These are phyloP conservation scores for Gastrophysa polygoni DNA, from an alignment of 2,888 invertebrate genomes.

Conservation along the genomic window DNA sequence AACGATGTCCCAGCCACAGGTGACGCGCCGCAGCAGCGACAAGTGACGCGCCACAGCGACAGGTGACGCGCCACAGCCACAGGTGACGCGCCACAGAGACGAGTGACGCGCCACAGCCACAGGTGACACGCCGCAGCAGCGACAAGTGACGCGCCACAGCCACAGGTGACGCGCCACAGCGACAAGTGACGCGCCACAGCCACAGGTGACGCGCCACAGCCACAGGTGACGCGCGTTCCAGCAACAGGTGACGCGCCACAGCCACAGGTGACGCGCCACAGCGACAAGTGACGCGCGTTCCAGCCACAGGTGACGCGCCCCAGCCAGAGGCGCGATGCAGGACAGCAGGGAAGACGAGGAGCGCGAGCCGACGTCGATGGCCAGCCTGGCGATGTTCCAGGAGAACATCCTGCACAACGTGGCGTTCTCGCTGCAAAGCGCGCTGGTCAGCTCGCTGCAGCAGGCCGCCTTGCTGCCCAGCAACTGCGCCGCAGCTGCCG, in stretches of 20 bases:
- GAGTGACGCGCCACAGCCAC: no score
- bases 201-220: neutral
- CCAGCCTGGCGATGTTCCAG: slow-evolving; percentile 60
- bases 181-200: slow-evolving; percentile 18
- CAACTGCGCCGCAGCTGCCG: slow-evolving; percentile 83
- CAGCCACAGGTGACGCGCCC: no score
- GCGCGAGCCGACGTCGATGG: slow-evolving; percentile 22
- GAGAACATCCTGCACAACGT: slow-evolving; percentile 74
- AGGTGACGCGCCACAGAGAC: no score
- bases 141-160: neutral
- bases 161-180: neutral
- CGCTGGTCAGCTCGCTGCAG: slow-evolving; percentile 83
- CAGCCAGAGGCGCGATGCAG: neutral
- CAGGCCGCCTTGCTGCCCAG: slow-evolving; percentile 82
- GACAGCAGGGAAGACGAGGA: slow-evolving; percentile 11
- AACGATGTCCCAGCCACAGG: no score
- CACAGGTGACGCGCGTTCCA: neutral
- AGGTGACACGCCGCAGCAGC: no score
- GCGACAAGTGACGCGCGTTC: slow-evolving; percentile 5
- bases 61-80: neutral
- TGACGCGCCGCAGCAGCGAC: neutral
- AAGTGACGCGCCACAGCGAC: no score
- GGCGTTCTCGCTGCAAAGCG: slow-evolving; percentile 81
- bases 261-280: neutral
- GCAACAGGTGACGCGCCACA: slow-evolving; percentile 18